Conservation (phyloP, 1,140 invertebrate species). For the Cydia pomonella region DNA sequence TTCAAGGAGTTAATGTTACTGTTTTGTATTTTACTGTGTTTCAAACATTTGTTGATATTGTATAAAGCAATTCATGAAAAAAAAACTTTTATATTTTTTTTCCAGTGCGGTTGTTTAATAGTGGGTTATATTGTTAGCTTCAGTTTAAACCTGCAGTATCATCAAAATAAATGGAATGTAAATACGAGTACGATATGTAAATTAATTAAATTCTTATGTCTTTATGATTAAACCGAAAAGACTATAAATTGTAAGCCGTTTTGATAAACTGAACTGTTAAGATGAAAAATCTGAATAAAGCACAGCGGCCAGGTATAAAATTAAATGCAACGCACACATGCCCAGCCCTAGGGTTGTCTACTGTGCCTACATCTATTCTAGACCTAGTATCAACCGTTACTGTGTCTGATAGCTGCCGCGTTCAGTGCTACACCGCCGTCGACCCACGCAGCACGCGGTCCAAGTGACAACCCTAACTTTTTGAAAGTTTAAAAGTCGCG, state of each 20-base stretch:
- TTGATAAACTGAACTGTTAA: not conserved
- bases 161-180: too few relatives aligned
- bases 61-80: too few relatives aligned
- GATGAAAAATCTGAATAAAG: not conserved
- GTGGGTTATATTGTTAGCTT: too few relatives aligned
- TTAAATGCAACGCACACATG: slow-evolving; percentile 27
- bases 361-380: slow-evolving; percentile 61
- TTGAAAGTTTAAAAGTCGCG: slow-evolving; percentile 47
- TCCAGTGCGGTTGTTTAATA: too few relatives aligned
- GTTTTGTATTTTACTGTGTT: too few relatives aligned
- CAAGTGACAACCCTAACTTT: slow-evolving; percentile 44
- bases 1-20: too few relatives aligned
- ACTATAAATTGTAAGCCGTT: not conserved
- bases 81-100: too few relatives aligned
- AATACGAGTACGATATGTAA: too few relatives aligned
- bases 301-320: not conserved
- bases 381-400: slow-evolving; percentile 65
- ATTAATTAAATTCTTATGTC: too few relatives aligned
- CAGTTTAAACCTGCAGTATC: too few relatives aligned
- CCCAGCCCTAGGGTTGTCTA: slow-evolving; percentile 37
- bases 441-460: slow-evolving; percentile 62
- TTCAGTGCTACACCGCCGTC: slow-evolving; percentile 66
- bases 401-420: slow-evolving; percentile 59
- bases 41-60: too few relatives aligned
- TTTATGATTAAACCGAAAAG: too few relatives aligned